Percentiles rank a stretch among this genome's conserved stretches.
Evolutionary conservation across 2,888 invertebrate genomes (phyloP).

Genomic region (Agonopterix heracliana): DNA sequence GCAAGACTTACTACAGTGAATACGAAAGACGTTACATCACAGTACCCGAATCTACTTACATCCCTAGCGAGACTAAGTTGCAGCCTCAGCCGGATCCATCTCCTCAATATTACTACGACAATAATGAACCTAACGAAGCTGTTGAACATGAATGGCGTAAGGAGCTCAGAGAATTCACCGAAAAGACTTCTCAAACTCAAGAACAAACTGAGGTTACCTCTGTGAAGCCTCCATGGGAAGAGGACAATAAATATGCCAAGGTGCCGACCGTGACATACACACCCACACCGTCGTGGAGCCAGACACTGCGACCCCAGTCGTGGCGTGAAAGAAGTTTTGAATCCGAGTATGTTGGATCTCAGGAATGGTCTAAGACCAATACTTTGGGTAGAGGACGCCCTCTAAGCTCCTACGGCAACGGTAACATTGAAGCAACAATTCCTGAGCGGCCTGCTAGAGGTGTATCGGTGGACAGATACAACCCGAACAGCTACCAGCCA

Average conservation of each 20-base stretch:
- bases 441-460: slow-evolving; percentile 51
- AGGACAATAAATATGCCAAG: slow-evolving; percentile 47
- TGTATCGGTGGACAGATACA: slow-evolving; percentile 67
- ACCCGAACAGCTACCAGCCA: slow-evolving; percentile 59
- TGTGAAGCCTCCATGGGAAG: slow-evolving; percentile 63
- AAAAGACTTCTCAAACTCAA: slow-evolving; percentile 54
- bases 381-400: slow-evolving; percentile 62
- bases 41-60: slow-evolving; percentile 64
- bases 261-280: slow-evolving; percentile 41
- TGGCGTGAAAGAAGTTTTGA: slow-evolving; percentile 68
- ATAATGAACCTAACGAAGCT: slow-evolving; percentile 53
- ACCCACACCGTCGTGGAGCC: slow-evolving; percentile 65
- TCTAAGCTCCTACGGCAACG: slow-evolving; percentile 50
- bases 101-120: slow-evolving; percentile 65
- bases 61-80: slow-evolving; percentile 57
- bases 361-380: slow-evolving; percentile 61
- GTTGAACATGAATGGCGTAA: slow-evolving; percentile 69
- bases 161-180: slow-evolving; percentile 67
- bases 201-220: slow-evolving; percentile 39
- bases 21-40: slow-evolving; percentile 68
- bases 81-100: slow-evolving; percentile 66
- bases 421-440: slow-evolving; percentile 34
- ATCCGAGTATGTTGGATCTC: slow-evolving; percentile 54
- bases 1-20: slow-evolving; percentile 69
- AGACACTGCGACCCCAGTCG: slow-evolving; percentile 61